Evolutionary conservation across 2,797 vertebrate species (phyloP).

Genomic region (Cossypha polioptera): DNA sequence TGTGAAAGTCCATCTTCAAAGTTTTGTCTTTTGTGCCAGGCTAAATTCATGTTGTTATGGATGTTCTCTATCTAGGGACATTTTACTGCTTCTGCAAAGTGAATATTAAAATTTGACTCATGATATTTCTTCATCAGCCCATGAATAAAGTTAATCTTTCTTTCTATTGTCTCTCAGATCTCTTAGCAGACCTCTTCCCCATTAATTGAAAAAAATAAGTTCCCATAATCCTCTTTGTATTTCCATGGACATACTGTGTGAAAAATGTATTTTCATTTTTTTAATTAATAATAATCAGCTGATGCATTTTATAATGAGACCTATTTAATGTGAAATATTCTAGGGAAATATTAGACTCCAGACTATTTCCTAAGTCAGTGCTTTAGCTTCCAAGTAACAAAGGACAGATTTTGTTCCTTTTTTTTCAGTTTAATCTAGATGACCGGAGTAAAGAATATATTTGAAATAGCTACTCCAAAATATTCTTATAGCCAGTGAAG

Average conservation of each 20-base stretch:
- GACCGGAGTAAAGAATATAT: neutral
- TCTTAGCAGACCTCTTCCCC: neutral
- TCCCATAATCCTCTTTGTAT: neutral
- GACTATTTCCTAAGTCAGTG: neutral
- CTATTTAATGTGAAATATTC: neutral
- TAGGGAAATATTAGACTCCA: neutral
- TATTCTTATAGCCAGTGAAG: neutral
- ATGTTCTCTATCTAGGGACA: neutral
- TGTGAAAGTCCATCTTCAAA: neutral
- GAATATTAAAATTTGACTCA: neutral
- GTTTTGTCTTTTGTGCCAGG: neutral
- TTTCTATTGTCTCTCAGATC: neutral
- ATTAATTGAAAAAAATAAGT: neutral
- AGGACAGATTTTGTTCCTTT: neutral
- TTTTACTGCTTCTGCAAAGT: neutral
- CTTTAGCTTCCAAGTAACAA: neutral
- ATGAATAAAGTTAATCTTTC: neutral
- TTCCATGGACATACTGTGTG: neutral
- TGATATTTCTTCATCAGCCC: neutral
- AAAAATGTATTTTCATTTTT: neutral
- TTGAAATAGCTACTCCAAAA: neutral
- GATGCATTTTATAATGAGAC: neutral
- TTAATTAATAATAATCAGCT: neutral
- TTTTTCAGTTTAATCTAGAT: neutral
- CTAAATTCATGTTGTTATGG: neutral